Evolutionary conservation across 2,113 vertebrate species (phyloP).

Genomic region (Pithys albifrons): DNA sequence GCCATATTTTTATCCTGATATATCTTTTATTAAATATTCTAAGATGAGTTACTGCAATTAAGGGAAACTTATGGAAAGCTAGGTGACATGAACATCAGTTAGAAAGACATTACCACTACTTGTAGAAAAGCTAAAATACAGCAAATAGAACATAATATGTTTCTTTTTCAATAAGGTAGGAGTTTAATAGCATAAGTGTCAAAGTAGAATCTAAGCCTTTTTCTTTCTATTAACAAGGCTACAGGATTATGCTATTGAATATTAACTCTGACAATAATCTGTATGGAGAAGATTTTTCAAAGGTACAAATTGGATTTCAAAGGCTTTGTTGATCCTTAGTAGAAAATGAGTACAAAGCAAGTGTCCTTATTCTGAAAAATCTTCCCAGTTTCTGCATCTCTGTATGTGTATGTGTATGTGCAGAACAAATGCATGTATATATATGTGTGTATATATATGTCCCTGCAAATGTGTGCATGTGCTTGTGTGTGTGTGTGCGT

Average conservation of each 20-base stretch:
- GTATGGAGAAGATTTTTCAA: not conserved
- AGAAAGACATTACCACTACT: not conserved
- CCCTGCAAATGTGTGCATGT: too few species aligned
- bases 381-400: not conserved
- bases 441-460: fast-evolving
- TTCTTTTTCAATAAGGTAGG: not conserved
- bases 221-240: not conserved
- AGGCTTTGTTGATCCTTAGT: not conserved
- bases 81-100: not conserved
- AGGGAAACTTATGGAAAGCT: not conserved
- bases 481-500: not conserved
- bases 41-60: not conserved
- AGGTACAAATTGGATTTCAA: not conserved
- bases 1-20: not conserved
- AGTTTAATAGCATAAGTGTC: not conserved
- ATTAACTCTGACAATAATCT: not conserved
- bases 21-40: not conserved
- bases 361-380: not conserved
- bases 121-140: not conserved
- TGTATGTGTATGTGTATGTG: not conserved
- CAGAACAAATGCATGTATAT: not conserved
- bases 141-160: not conserved
- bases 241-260: not conserved
- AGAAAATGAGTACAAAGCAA: not conserved
- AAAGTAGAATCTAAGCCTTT: not conserved